Conservation (phyloP, 2,797 vertebrate species). For the Pampus argenteus region DNA sequence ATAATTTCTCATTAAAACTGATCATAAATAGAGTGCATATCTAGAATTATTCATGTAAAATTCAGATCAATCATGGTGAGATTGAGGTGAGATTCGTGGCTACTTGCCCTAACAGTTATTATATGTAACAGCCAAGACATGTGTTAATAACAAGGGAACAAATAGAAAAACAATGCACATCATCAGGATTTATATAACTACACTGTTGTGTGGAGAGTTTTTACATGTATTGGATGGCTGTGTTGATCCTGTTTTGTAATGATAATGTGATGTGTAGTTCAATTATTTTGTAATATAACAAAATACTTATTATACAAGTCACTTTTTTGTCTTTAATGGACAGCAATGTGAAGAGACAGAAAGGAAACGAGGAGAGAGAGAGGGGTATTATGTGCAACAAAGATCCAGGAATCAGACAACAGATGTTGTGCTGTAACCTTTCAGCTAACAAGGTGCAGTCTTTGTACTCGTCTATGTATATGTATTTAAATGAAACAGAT, state of each 20-base stretch:
- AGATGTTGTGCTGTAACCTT: too few relatives aligned
- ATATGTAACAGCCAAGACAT: constrained; percentile 24
- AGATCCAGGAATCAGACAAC: too few relatives aligned
- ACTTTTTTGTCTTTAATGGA: too few relatives aligned
- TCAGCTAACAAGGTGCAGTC: too few relatives aligned
- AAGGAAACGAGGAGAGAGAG: too few relatives aligned
- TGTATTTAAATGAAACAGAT: constrained; percentile 3
- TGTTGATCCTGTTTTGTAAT: not conserved
- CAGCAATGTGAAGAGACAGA: too few relatives aligned
- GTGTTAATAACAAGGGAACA: not conserved
- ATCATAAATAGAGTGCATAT: constrained; percentile 55
- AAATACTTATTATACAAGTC: too few relatives aligned
- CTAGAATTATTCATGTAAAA: constrained; percentile 56
- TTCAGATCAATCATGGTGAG: constrained; percentile 25
- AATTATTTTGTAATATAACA: too few relatives aligned
- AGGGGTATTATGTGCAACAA: too few relatives aligned
- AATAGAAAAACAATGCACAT: not conserved
- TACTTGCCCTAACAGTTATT: constrained; percentile 13
- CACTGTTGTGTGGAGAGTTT: not conserved
- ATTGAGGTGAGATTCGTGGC: constrained; percentile 16
- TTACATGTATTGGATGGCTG: not conserved
- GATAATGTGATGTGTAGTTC: too few relatives aligned
- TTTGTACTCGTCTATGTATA: not conserved
- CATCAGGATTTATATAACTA: not conserved
- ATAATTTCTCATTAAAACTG: constrained; percentile 61